Conservation (phyloP, 2,797 vertebrate species). For the Chrysocyon brachyurus region DNA sequence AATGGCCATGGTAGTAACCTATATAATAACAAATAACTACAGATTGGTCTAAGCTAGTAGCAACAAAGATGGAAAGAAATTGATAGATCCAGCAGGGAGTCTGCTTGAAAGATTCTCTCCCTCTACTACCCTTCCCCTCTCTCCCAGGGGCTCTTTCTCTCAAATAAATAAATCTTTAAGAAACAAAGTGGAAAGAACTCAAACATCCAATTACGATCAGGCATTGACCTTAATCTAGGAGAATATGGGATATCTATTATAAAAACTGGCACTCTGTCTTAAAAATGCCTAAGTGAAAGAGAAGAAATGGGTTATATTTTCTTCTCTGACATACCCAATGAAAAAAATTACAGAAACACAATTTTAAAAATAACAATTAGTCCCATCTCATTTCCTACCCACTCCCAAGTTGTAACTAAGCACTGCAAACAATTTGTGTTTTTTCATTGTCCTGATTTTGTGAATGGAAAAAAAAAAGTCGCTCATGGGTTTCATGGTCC, state of each 20-base stretch:
- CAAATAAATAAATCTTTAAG: not conserved
- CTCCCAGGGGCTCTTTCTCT: not conserved
- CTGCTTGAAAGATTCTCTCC: not conserved
- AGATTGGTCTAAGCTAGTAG: not conserved
- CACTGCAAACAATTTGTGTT: not conserved
- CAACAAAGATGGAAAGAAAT: not conserved
- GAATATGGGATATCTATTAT: not conserved
- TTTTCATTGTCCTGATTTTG: not conserved
- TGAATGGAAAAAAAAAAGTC: not conserved
- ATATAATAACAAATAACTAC: not conserved
- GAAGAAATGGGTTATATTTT: not conserved
- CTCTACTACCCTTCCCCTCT: not conserved
- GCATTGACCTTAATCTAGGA: not conserved
- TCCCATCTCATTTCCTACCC: slow-evolving; percentile 5
- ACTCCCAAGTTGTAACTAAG: not conserved
- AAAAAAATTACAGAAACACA: not conserved
- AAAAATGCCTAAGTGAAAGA: not conserved
- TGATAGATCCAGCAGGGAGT: not conserved
- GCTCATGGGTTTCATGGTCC: not conserved
- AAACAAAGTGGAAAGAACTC: slow-evolving; percentile 4
- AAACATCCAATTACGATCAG: not conserved
- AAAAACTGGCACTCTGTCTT: slow-evolving; percentile 9
- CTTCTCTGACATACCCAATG: not conserved
- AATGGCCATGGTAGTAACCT: not conserved
- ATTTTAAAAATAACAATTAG: not conserved